Conservation (phyloP, 2,888 invertebrate species). For the Agonopterix arenella region DNA sequence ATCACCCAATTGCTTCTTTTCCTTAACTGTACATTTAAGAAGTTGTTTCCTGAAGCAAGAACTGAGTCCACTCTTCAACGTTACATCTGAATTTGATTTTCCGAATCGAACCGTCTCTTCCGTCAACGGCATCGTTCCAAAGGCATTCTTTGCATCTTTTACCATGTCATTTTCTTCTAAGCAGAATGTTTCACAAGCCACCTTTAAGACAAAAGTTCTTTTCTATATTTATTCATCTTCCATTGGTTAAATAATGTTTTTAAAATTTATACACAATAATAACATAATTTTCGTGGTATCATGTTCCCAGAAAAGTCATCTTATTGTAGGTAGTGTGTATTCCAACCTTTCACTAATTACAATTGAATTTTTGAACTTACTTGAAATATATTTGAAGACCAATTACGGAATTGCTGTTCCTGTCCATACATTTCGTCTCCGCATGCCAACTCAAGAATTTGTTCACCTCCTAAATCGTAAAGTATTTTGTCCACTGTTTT, state of each 20-base stretch:
- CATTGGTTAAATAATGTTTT: background rate
- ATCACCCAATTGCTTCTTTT: slow-evolving; percentile 77
- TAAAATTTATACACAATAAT: background rate
- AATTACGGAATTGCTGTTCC: slow-evolving; percentile 92
- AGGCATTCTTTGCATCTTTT: slow-evolving; percentile 85
- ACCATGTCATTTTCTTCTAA: slow-evolving; percentile 92
- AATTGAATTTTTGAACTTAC: slow-evolving; percentile 59
- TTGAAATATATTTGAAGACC: slow-evolving; percentile 92
- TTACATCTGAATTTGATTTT: slow-evolving; percentile 52
- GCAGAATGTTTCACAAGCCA: slow-evolving; percentile 95
- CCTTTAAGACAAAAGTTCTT: slow-evolving; percentile 56
- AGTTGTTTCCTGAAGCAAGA: slow-evolving; percentile 54
- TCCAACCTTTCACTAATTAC: no score
- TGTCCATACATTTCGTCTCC: slow-evolving; percentile 98
- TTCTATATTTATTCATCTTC: no score
- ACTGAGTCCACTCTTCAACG: slow-evolving; percentile 46
- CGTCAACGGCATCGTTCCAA: slow-evolving; percentile 84
- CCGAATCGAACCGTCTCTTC: slow-evolving; percentile 85
- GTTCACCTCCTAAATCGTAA: slow-evolving; percentile 92
- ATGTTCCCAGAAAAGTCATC: no score
- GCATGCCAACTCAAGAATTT: slow-evolving; percentile 85
- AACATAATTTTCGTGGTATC: background rate
- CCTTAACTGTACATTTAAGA: slow-evolving; percentile 70
- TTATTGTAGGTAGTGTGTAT: no score
- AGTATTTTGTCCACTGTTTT: slow-evolving; percentile 93